phyloP scores from a whole-genome alignment of 2,888 invertebrate genomes.

The Euphydryas editha region DNA sequence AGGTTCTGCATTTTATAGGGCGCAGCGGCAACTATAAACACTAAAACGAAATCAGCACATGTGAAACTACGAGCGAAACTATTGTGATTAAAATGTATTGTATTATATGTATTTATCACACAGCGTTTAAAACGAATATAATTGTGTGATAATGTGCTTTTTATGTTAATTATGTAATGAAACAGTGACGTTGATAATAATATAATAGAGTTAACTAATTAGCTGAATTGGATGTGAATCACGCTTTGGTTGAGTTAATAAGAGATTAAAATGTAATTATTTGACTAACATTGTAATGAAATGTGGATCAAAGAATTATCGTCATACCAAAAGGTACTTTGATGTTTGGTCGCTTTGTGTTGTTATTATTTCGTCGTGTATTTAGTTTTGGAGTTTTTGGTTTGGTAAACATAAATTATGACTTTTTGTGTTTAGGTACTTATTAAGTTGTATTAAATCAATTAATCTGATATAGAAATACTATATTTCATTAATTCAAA shows the following conservation, averaged over 20 bases:
- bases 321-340: conserved; percentile 7
- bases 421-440: neutral
- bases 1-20: too few species aligned
- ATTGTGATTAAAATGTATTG: conserved; percentile 21
- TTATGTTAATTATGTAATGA: conserved; percentile 42
- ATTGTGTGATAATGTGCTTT: conserved; percentile 40
- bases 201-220: conserved; percentile 39
- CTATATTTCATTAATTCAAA: too few species aligned
- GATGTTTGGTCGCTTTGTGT: neutral
- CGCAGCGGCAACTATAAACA: too few species aligned
- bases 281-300: conserved; percentile 28
- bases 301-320: conserved; percentile 24
- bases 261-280: conserved; percentile 36
- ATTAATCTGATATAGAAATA: neutral
- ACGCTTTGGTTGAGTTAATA: conserved; percentile 39
- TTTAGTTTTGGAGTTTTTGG: neutral
- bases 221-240: conserved; percentile 36
- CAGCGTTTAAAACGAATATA: conserved; percentile 29
- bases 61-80: neutral
- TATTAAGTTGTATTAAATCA: neutral
- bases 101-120: conserved; percentile 35
- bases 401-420: neutral
- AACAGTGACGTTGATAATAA: conserved; percentile 39
- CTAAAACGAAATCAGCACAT: too few species aligned
- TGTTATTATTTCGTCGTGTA: neutral